Base-by-base conservation (phyloP, 2,888 invertebrate species). In the Catocala nupta region DNA sequence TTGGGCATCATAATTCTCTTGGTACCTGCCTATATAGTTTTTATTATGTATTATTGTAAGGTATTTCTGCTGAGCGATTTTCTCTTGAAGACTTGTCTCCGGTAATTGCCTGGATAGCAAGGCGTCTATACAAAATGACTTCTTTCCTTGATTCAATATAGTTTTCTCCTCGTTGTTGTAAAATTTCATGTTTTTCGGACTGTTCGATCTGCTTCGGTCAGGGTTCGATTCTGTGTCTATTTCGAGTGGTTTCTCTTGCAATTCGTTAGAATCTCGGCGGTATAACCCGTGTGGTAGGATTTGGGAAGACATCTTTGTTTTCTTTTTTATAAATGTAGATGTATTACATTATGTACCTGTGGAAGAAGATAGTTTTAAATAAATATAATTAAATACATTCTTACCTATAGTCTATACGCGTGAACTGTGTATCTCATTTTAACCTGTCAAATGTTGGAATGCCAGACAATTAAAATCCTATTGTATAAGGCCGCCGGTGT, bases 61-160 rank as follows among this genome's bases (percentile, higher is more conserved):
- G 59, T 77, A 93, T 54, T 93, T 93, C 33, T 94, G 90, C 5
- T 94, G 91, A 0, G 89, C 77, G 77, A 91, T 83, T 47, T 85
- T 84, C 1, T 91, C 91, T 47, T 89, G 90, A 0, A 89, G 68
- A 1, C 90, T 92, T 11, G 68, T 78, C 34, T 88, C 90, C 8
- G 82, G 86, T 0, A 88, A 78, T 10, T 91, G 89, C 57, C 96
- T 95, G 0, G 98, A 97, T 3, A 98, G 89, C 3, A 98, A 89
- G 0, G 98, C 98, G 82, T 98, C 98, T 73, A 98, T 98, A 84
- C 98, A 98, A 84, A 98, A 98, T 0, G 98, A 98, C 56, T 97
- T 97, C 73, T 96, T 96, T 0, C 75, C 80, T 47, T 88, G 89
- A 53, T 84, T 89, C 0, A 94, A 34, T 0, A 91, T 86, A 0